Percentiles rank a stretch among this genome's conserved stretches.
Evolutionary conservation across 2,113 vertebrate genomes (phyloP).

Genomic region (Tupaia tana): DNA sequence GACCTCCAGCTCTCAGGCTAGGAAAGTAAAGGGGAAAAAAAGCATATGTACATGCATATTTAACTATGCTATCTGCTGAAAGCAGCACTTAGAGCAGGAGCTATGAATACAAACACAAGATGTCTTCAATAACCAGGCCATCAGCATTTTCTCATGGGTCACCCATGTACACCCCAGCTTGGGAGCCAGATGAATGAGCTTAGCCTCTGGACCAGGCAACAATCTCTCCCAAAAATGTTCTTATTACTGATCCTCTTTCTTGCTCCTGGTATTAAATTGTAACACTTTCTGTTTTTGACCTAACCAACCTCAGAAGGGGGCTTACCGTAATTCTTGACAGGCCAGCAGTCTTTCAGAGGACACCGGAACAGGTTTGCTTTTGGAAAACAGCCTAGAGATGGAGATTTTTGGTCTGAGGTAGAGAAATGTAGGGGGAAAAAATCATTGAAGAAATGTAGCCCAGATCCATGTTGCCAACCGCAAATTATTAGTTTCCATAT

Average conservation of each 20-base stretch:
- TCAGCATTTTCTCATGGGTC: not conserved
- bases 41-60: not conserved
- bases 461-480: conserved; percentile 75
- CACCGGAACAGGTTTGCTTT: conserved; percentile 26
- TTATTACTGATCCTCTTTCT: conserved; percentile 53
- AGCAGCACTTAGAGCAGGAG: not conserved
- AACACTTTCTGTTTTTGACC: conserved; percentile 53
- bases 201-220: not conserved
- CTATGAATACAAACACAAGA: not conserved
- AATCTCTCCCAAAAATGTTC: not conserved
- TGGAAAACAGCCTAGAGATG: conserved; percentile 60
- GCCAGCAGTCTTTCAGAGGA: not conserved
- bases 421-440: conserved; percentile 67
- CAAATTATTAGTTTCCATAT: conserved; percentile 82
- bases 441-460: conserved; percentile 73
- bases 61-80: not conserved
- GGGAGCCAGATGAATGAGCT: not conserved
- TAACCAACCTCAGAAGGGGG: conserved; percentile 3
- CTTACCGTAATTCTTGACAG: not conserved
- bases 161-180: not conserved
- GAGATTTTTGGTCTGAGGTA: conserved; percentile 61
- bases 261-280: conserved; percentile 36
- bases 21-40: conserved; percentile 30
- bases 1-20: not conserved
- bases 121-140: not conserved